Percentiles rank a stretch among this genome's conserved stretches.
Evolutionary conservation across 1,140 invertebrate species (phyloP).

Genomic region (Hylyphantes graminicola): DNA sequence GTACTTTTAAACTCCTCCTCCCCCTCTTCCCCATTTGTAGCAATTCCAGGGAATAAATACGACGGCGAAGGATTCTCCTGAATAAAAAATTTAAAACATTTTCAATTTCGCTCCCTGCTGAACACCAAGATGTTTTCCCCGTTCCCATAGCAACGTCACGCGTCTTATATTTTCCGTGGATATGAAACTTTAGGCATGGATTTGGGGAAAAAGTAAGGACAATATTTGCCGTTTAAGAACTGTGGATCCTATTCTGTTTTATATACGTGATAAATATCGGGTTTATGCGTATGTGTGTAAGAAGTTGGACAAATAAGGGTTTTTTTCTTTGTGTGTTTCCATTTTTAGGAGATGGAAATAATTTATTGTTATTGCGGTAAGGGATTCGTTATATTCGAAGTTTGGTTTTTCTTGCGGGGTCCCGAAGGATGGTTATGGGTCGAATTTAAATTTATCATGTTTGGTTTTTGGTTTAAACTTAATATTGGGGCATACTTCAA

Average conservation of each 20-base stretch:
- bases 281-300: conserved; percentile 46
- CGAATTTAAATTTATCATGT: conserved; percentile 24
- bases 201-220: conserved; percentile 55
- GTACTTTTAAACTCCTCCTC: background rate
- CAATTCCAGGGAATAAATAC: conserved; percentile 46
- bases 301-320: conserved; percentile 25
- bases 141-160: conserved; percentile 52
- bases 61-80: conserved; percentile 5
- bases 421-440: conserved; percentile 4
- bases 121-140: conserved; percentile 30
- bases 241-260: conserved; percentile 23
- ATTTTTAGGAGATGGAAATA: conserved; percentile 21
- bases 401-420: background rate
- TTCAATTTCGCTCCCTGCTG: conserved; percentile 54
- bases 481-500: conserved; percentile 10
- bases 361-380: conserved; percentile 52
- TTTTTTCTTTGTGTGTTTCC: background rate
- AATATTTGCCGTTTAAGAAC: conserved; percentile 50
- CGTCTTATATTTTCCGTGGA: conserved; percentile 49
- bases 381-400: conserved; percentile 5
- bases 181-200: conserved; percentile 58
- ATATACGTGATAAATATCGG: conserved; percentile 50
- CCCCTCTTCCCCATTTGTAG: background rate
- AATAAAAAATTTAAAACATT: conserved; percentile 34
- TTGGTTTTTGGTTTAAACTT: background rate